Conservation (phyloP, 2,888 invertebrate genomes). For the Chrysotoxum bicinctum region DNA sequence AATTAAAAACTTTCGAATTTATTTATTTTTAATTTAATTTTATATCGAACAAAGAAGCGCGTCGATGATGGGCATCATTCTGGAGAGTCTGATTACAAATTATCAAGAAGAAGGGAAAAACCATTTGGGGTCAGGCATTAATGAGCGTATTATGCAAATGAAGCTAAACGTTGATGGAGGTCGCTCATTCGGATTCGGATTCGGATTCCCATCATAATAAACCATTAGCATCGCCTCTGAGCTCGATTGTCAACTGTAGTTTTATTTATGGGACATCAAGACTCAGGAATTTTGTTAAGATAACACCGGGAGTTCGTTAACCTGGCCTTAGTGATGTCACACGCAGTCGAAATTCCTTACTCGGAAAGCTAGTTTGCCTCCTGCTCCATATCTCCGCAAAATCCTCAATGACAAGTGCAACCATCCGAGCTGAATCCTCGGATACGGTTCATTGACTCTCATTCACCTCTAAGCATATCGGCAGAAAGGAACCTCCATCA, state of each 20-base stretch:
- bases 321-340: neutral
- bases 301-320: constrained; percentile 15
- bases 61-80: constrained; percentile 22
- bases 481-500: neutral
- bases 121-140: constrained; percentile 30
- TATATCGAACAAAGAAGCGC: constrained; percentile 29
- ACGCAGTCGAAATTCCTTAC: neutral
- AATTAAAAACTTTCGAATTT: constrained; percentile 9
- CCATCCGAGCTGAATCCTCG: neutral
- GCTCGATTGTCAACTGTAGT: neutral
- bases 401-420: constrained; percentile 63
- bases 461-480: constrained; percentile 58
- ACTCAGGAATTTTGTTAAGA: neutral
- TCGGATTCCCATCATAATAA: constrained; percentile 3
- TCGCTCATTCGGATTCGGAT: constrained; percentile 12
- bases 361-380: constrained; percentile 25
- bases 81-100: constrained; percentile 35
- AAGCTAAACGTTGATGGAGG: constrained; percentile 23
- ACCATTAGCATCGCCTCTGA: constrained; percentile 16
- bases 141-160: constrained; percentile 59
- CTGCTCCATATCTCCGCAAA: constrained; percentile 42
- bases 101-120: constrained; percentile 11
- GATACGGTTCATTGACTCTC: constrained; percentile 61
- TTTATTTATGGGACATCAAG: neutral
- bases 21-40: constrained; percentile 37